These are phyloP conservation scores for Geotria australis DNA, from an alignment of 2,797 vertebrate genomes.

Conservation along the genomic window DNA sequence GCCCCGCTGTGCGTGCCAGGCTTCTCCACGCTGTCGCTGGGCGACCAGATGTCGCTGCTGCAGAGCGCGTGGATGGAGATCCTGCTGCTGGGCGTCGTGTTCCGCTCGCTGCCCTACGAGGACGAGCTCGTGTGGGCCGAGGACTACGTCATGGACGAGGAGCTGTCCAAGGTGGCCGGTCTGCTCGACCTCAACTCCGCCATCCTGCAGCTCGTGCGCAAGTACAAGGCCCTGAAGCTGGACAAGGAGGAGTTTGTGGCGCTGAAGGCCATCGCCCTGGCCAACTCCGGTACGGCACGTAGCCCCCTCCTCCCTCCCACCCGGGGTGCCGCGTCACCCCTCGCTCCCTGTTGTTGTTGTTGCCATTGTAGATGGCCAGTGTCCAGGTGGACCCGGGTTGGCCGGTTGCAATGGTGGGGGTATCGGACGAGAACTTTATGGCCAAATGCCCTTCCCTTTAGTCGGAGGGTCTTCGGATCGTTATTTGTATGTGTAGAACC, in stretches of 20 bases:
- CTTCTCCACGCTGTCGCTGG: slow-evolving; percentile 88
- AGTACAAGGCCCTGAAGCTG: slow-evolving; percentile 87
- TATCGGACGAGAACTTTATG: too few relatives aligned
- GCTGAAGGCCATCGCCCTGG: slow-evolving; percentile 91
- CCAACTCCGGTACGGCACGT: slow-evolving; percentile 60
- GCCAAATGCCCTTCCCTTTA: too few relatives aligned
- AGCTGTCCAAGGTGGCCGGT: slow-evolving; percentile 83
- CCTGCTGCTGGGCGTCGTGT: slow-evolving; percentile 81
- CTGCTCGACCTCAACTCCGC: slow-evolving; percentile 90
- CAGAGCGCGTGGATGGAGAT: slow-evolving; percentile 99
- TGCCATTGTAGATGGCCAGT: too few relatives aligned
- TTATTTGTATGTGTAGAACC: too few relatives aligned
- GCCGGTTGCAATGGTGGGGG: too few relatives aligned
- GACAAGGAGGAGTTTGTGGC: slow-evolving; percentile 98
- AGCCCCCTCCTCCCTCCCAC: too few relatives aligned
- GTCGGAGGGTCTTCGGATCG: too few relatives aligned
- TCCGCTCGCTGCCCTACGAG: slow-evolving; percentile 86
- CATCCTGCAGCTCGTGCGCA: slow-evolving; percentile 94
- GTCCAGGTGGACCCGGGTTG: too few relatives aligned
- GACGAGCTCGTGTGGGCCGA: slow-evolving; percentile 95
- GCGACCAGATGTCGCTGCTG: slow-evolving; percentile 97
- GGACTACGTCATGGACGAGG: slow-evolving; percentile 99
- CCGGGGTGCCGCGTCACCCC: too few relatives aligned
- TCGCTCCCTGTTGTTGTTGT: too few relatives aligned
- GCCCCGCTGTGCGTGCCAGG: slow-evolving; percentile 13